Percentiles rank a stretch among this genome's conserved stretches.
Evolutionary conservation across 2,113 vertebrate genomes (phyloP).

Genomic region (Willisornis vidua): DNA sequence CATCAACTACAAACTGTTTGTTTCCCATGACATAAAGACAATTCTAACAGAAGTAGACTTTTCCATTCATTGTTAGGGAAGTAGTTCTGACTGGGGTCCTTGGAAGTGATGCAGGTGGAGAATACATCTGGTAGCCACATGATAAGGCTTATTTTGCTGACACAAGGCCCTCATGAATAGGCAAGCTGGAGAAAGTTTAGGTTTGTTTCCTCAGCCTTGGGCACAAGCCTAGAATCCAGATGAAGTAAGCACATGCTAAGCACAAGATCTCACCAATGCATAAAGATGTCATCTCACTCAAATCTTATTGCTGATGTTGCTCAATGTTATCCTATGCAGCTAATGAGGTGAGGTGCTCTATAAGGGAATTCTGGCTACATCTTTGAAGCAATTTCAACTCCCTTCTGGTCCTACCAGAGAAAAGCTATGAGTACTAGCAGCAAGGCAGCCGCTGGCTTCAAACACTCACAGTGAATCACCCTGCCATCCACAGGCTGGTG

Average conservation of each 20-base stretch:
- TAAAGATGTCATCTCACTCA: constrained; percentile 25
- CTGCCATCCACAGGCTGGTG: background rate
- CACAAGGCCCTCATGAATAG: constrained; percentile 17
- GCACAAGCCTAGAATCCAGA: constrained; percentile 32
- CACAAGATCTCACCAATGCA: background rate
- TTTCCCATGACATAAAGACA: background rate
- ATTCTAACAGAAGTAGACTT: background rate
- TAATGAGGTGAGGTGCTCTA: background rate
- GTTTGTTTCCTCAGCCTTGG: constrained; percentile 59
- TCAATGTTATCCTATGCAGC: background rate
- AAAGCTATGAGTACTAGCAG: background rate
- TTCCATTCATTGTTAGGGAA: background rate
- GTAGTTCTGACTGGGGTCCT: background rate
- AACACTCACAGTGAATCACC: background rate
- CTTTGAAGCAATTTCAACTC: background rate
- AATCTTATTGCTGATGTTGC: constrained; percentile 28
- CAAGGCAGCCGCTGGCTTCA: background rate
- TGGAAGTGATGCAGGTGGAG: constrained; percentile 5
- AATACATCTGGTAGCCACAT: background rate
- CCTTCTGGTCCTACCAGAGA: background rate
- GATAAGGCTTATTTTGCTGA: constrained; percentile 43
- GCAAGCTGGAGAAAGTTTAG: constrained; percentile 41
- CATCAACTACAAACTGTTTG: background rate
- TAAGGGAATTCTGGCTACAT: background rate
- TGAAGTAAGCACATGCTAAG: background rate